Evolutionary conservation across 2,888 invertebrate species (phyloP).

Genomic region (Steinernema scapterisci): DNA sequence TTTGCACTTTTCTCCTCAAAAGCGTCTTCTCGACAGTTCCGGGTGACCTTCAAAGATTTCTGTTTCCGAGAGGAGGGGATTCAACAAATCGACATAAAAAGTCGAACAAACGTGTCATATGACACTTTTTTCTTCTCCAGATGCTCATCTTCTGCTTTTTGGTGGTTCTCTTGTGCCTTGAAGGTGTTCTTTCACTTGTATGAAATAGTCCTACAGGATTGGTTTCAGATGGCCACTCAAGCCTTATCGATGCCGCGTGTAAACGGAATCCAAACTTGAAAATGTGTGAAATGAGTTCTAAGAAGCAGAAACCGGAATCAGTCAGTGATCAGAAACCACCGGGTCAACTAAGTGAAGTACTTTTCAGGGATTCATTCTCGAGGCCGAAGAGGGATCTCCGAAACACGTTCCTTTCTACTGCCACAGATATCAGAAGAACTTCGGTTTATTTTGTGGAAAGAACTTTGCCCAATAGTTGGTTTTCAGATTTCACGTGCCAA

Average conservation of each 20-base stretch:
- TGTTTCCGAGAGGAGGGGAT: not conserved
- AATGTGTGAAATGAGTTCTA: not conserved
- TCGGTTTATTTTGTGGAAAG: constrained; percentile 53
- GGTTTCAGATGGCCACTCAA: not conserved
- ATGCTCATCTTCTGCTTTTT: constrained; percentile 7
- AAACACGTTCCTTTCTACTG: constrained; percentile 48
- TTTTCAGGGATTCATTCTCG: constrained; percentile 11
- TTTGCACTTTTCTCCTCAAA: constrained; percentile 24
- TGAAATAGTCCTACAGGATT: not conserved
- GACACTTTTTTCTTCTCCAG: not conserved
- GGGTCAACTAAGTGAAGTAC: not conserved
- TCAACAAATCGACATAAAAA: constrained; percentile 1
- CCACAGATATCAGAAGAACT: constrained; percentile 52
- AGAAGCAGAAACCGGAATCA: not conserved
- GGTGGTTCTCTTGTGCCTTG: not conserved
- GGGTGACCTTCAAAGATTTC: constrained; percentile 27
- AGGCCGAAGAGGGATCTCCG: constrained; percentile 24
- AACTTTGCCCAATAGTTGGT: constrained; percentile 36
- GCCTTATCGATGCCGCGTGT: constrained; percentile 8
- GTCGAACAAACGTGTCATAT: not conserved
- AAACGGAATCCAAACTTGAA: constrained; percentile 16
- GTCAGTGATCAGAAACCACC: not conserved
- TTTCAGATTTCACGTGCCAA: too few relatives aligned
- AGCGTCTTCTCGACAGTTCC: not conserved
- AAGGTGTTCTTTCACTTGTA: not conserved